These are phyloP conservation scores for Lepidochrysops patricia DNA, from an alignment of 2,888 invertebrate genomes.

Conservation along the genomic window DNA sequence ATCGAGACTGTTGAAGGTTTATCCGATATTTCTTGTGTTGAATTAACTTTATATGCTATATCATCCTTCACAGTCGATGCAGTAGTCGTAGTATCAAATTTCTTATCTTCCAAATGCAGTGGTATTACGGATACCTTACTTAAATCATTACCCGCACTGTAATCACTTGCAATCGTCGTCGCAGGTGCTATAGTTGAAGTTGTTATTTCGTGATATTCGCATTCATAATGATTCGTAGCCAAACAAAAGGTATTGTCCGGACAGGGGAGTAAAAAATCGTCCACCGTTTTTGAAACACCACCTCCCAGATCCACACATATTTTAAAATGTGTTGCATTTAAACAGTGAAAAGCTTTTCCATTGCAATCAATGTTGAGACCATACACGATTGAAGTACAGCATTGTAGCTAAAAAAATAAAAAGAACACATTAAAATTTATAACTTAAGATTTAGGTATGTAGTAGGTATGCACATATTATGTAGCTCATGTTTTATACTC, in stretches of 20 bases:
- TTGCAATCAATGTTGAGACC: conserved; percentile 52
- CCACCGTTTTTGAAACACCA: conserved; percentile 53
- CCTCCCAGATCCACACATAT: conserved; percentile 64
- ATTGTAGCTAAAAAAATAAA: not conserved
- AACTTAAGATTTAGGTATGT: not conserved
- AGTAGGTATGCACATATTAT: not conserved
- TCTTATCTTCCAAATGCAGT: not conserved
- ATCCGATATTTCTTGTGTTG: not conserved
- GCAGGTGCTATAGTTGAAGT: conserved; percentile 25
- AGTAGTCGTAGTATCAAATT: not conserved
- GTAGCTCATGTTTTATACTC: too few relatives aligned
- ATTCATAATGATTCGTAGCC: conserved; percentile 48
- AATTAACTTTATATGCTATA: not conserved
- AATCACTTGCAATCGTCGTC: not conserved
- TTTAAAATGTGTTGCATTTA: conserved; percentile 62
- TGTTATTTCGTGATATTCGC: conserved; percentile 41
- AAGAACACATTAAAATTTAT: not conserved
- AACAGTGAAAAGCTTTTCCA: conserved; percentile 63
- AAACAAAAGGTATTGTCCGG: conserved; percentile 50
- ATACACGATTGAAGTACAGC: conserved; percentile 24
- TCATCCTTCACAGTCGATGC: not conserved
- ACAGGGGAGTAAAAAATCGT: conserved; percentile 51
- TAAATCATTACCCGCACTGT: not conserved
- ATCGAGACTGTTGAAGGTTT: not conserved
- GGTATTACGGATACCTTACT: conserved; percentile 1